Evolutionary conservation across 1,140 invertebrate species (phyloP).

Genomic region (Microplitis demolitor): DNA sequence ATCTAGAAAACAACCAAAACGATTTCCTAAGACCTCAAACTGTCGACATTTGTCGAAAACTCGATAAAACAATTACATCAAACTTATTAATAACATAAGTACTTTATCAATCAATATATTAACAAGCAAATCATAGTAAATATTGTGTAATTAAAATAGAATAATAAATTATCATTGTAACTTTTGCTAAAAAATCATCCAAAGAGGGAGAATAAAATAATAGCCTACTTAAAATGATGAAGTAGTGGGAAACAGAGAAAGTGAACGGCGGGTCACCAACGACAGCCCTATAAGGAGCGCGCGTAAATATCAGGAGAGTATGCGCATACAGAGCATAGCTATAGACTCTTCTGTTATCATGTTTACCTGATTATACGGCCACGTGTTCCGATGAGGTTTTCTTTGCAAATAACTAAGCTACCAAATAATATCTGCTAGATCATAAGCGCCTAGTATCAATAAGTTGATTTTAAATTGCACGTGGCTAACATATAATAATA

Average conservation of each 20-base stretch:
- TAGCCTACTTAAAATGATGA: not conserved
- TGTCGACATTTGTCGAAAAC: too few relatives aligned
- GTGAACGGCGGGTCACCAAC: slow-evolving; percentile 39
- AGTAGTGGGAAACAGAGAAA: slow-evolving; percentile 33
- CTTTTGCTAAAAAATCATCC: too few relatives aligned
- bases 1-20: too few relatives aligned
- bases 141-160: too few relatives aligned
- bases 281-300: slow-evolving; percentile 61
- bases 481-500: slow-evolving; percentile 40
- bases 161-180: too few relatives aligned
- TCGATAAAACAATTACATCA: too few relatives aligned
- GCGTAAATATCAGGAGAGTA: slow-evolving; percentile 56
- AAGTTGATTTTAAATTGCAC: slow-evolving; percentile 59
- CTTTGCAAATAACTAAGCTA: not conserved
- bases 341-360: slow-evolving; percentile 32
- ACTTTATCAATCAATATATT: too few relatives aligned
- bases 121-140: too few relatives aligned
- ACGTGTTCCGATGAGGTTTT: slow-evolving; percentile 54
- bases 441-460: slow-evolving; percentile 40
- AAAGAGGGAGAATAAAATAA: not conserved
- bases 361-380: slow-evolving; percentile 42
- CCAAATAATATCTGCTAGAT: slow-evolving; percentile 1
- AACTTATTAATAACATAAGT: too few relatives aligned
- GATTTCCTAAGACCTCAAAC: too few relatives aligned
- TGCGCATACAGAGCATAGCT: not conserved